A percentile compares a stretch with the other conserved stretches of the same genome.
Conservation (phyloP, 53 echinoderm and acorn worm genomes). For the Echinarachnius parma region DNA sequence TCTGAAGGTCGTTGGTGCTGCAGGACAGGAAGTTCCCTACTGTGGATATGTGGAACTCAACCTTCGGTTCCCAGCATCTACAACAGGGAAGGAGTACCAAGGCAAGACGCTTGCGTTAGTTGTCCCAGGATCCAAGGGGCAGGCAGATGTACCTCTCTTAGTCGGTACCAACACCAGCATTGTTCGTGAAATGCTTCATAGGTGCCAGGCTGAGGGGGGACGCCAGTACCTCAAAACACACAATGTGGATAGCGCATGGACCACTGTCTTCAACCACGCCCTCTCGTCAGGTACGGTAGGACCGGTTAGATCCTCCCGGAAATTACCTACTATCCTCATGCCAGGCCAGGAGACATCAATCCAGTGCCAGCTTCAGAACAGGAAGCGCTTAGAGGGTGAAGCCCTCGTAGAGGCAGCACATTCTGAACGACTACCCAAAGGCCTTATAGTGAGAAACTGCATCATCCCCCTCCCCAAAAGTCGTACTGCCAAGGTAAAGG, state of each 20-base stretch:
- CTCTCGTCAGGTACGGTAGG: neutral
- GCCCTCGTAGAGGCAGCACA: constrained; percentile 32
- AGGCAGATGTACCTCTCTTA: constrained; percentile 9
- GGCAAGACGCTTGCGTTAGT: constrained; percentile 32
- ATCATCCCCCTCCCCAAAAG: neutral
- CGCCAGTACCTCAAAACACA: neutral
- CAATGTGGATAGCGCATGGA: constrained; percentile 11
- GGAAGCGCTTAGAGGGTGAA: neutral
- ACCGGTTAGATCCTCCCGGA: neutral
- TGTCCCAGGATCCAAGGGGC: constrained; percentile 1
- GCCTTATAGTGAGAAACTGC: neutral
- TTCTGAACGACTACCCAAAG: neutral
- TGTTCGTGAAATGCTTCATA: constrained; percentile 12
- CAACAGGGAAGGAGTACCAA: constrained; percentile 7
- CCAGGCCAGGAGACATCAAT: neutral
- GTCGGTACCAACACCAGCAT: constrained; percentile 31
- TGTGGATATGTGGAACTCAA: constrained; percentile 11
- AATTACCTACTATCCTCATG: neutral
- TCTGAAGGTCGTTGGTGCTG: constrained; percentile 26
- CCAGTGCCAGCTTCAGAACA: neutral
- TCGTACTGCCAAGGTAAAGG: neutral
- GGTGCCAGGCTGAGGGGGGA: constrained; percentile 3
- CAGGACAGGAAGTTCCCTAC: constrained; percentile 17
- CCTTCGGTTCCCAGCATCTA: constrained; percentile 16
- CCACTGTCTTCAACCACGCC: neutral